phyloP scores from a whole-genome alignment of 2,797 vertebrate species.

The Lacerta viridis region DNA sequence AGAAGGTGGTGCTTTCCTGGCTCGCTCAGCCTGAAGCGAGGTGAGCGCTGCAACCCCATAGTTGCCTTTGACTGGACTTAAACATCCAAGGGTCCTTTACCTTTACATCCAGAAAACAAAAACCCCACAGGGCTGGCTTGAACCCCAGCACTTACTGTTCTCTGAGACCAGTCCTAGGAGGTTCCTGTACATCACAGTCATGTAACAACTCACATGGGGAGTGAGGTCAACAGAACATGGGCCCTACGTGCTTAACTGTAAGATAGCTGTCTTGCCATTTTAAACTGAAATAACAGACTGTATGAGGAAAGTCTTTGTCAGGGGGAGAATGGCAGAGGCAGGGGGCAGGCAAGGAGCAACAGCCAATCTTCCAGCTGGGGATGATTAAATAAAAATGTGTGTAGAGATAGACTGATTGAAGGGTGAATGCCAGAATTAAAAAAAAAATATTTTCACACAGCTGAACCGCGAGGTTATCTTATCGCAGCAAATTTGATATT shows the following conservation, averaged over 20 bases:
- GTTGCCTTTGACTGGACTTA: no score
- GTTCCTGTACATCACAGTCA: no score
- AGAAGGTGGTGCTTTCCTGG: no score
- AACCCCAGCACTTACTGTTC: no score
- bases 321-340: not conserved
- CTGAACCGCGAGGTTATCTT: conserved; percentile 17
- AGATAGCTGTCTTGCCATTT: not conserved
- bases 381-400: conserved; percentile 28
- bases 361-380: not conserved
- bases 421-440: conserved; percentile 37
- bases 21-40: no score
- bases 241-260: not conserved
- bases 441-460: conserved; percentile 47
- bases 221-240: not conserved
- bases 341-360: not conserved
- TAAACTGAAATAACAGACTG: conserved; percentile 35
- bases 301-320: conserved; percentile 17
- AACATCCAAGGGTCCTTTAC: no score
- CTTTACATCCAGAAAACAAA: no score
- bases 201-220: no score
- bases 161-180: no score
- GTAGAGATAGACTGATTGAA: conserved; percentile 33
- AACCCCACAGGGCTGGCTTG: no score
- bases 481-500: not conserved
- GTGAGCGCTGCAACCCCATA: no score